These are phyloP conservation scores for Nothobranchius furzeri DNA, from an alignment of 2,113 vertebrate genomes.

Conservation along the genomic window DNA sequence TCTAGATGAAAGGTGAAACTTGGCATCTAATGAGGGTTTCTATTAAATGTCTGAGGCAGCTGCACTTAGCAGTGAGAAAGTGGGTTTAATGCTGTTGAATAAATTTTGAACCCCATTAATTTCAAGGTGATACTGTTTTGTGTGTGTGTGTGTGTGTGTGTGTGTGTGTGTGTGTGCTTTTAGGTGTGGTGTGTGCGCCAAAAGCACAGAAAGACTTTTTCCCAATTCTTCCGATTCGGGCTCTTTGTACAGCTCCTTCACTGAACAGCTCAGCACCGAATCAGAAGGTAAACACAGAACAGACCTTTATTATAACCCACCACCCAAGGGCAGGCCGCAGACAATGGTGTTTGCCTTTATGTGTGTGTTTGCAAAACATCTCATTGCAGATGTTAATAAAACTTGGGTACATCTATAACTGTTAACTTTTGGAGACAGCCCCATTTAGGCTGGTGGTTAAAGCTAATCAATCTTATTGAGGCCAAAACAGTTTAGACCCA, in stretches of 20 bases:
- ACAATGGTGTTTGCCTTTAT: too few species aligned
- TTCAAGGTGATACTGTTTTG: slow-evolving; percentile 10
- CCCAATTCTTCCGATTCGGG: slow-evolving; percentile 57
- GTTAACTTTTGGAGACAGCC: too few species aligned
- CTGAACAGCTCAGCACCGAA: slow-evolving; percentile 61
- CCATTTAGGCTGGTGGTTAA: too few species aligned
- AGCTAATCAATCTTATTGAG: too few species aligned
- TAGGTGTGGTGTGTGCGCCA: slow-evolving; percentile 83
- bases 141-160: slow-evolving; percentile 23
- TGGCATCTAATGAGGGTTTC: slow-evolving; percentile 6
- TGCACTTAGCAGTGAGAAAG: slow-evolving; percentile 11
- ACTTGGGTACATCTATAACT: too few species aligned
- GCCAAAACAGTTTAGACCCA: too few species aligned
- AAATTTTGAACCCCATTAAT: slow-evolving; percentile 17
- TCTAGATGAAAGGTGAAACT: slow-evolving; percentile 62
- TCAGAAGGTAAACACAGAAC: slow-evolving; percentile 63
- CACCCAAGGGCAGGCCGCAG: too few species aligned
- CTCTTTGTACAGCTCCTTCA: slow-evolving; percentile 69
- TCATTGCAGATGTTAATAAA: too few species aligned
- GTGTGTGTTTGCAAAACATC: too few species aligned
- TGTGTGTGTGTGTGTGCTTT: slow-evolving; percentile 18
- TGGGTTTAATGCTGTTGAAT: slow-evolving; percentile 5
- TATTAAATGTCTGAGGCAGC: slow-evolving; percentile 20
- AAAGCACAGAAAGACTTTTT: slow-evolving; percentile 78
- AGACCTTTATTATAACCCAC: too few species aligned